Base-by-base conservation (phyloP, 1,140 invertebrate species). In the Brachystomella parvula region DNA sequence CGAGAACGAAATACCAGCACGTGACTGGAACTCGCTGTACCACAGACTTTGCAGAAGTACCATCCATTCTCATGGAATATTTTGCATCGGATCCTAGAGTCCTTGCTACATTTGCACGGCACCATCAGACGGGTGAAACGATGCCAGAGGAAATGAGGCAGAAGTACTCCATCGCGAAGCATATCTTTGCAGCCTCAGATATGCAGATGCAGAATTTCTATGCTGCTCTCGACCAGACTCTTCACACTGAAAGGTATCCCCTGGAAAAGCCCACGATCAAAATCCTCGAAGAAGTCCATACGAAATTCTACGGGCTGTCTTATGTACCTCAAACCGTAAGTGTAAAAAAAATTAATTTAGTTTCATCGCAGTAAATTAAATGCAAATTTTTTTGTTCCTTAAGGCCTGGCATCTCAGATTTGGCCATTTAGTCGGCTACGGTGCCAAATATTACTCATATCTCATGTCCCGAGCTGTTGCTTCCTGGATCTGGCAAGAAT, bases 361-460 rank as follows among this genome's bases (percentile, higher is more conserved):
- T 63, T 35, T 21, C 17, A 47, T 57, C 26, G 24, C 28, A 12
- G 15, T 28, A 17, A 9, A 26, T 29, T 26, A 62, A 31, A 3
- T 64, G 39, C 6, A 30, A 30, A 12, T 63, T 31, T 19, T 56
- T 49, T 29, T 21, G 47, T 32, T 58, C 35, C 77, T 78, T 28
- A 74, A 87, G 84, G 93, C 95, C 15, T 98, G 93, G 92, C 95
- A 98, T 76, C 83, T 96, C 66, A 82, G 95, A 58, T 98, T 99
- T 81, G 89, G 92, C 64, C 96, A 99, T 80, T 79, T 99, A 32
- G 90, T 98, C 3, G 94, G 94, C 2, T 99, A 99, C 78, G 96
- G 96, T 32, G 94, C 94, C 0, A 97, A 96, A 79, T 99, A 99
- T 80, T 98, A 98, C 78, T 90, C 95, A 0, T 99, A 99, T 80